phyloP scores from a whole-genome alignment of 2,888 invertebrate species.

The Rhaphigaster nebulosa region DNA sequence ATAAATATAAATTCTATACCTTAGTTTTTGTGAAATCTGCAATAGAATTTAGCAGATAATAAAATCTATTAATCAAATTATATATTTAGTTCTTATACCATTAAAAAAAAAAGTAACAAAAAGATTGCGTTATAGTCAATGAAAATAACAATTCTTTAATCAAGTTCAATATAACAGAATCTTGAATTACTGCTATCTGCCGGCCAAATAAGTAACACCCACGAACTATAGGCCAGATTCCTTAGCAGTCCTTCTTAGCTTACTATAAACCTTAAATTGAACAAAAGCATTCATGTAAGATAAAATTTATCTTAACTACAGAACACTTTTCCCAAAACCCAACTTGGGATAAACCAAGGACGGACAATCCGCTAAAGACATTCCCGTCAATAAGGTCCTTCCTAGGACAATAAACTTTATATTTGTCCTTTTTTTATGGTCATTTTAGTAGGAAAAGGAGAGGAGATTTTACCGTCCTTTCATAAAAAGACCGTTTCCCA shows the following conservation, averaged over 20 bases:
- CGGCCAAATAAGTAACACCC: background rate
- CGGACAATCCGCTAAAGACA: background rate
- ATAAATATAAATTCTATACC: too few relatives aligned
- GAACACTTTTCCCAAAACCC: background rate
- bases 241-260: background rate
- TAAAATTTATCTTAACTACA: background rate
- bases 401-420: conserved; percentile 10
- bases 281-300: background rate
- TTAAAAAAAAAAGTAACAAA: background rate
- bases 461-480: background rate
- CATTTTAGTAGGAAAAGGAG: background rate
- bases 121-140: background rate
- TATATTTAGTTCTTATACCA: too few relatives aligned
- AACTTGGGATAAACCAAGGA: background rate
- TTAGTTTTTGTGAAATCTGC: too few relatives aligned
- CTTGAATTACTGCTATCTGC: background rate
- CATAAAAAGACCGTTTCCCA: background rate
- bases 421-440: background rate
- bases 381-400: background rate
- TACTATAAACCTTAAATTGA: background rate
- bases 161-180: background rate
- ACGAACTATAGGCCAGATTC: background rate
- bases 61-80: too few relatives aligned
- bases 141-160: background rate
- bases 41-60: too few relatives aligned